Evolutionary conservation across 1,140 invertebrate species (phyloP).

Genomic region (Neodiprion virginianus): DNA sequence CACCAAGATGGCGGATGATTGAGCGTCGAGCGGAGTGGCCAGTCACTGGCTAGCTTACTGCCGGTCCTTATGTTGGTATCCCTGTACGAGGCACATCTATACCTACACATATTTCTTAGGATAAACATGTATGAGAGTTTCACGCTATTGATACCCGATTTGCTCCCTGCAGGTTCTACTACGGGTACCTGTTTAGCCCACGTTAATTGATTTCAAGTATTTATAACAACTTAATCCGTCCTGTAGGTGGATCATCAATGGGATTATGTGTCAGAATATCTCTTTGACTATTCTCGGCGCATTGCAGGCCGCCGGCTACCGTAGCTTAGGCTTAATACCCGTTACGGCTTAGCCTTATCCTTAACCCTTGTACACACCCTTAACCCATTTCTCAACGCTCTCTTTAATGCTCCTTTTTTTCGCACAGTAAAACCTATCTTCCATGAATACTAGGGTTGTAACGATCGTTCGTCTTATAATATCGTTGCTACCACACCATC

Average conservation of each 20-base stretch:
- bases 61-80: not conserved
- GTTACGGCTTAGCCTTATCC: not conserved
- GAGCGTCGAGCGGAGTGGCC: not conserved
- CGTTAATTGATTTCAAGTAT: constrained; percentile 6
- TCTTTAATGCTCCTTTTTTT: not conserved
- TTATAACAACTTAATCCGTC: not conserved
- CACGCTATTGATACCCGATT: not conserved
- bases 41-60: not conserved
- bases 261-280: not conserved
- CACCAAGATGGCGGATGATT: not conserved
- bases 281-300: not conserved
- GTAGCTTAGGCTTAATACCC: not conserved
- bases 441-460: too few relatives aligned
- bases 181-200: not conserved
- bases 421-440: too few relatives aligned
- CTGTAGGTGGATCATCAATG: not conserved
- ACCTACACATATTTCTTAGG: too few relatives aligned
- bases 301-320: not conserved
- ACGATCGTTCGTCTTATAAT: too few relatives aligned
- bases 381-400: not conserved
- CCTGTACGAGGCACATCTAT: too few relatives aligned
- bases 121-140: not conserved
- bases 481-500: too few relatives aligned
- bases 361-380: not conserved
- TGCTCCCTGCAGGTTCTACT: too few relatives aligned